A percentile compares a stretch with the other conserved stretches of the same genome.
Evolutionary conservation across 1,140 invertebrate species (phyloP).

Genomic region (Megalopta genalis): DNA sequence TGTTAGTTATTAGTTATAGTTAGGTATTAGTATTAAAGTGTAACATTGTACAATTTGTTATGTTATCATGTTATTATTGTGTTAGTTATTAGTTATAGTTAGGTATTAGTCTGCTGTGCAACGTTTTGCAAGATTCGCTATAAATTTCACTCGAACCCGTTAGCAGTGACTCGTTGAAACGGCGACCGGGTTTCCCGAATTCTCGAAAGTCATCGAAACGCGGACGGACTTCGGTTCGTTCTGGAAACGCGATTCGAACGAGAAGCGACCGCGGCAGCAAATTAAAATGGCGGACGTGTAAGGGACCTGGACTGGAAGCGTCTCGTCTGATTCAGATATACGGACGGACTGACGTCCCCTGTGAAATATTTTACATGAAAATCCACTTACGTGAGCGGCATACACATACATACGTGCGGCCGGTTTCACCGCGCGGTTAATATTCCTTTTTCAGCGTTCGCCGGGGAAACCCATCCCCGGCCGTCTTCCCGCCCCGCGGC

Average conservation of each 20-base stretch:
- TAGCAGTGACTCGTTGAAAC: no score
- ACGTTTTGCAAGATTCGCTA: no score
- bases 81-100: no score
- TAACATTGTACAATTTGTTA: no score
- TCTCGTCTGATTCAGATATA: slow-evolving; percentile 41
- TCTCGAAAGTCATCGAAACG: no score
- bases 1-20: no score
- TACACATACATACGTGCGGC: slow-evolving; percentile 35
- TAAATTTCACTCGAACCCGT: no score
- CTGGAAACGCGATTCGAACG: not conserved
- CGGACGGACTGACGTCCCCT: slow-evolving; percentile 31
- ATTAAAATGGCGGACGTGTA: slow-evolving; percentile 20
- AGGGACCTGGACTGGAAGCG: slow-evolving; percentile 22
- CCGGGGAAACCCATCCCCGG: slow-evolving; percentile 26
- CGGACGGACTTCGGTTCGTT: not conserved
- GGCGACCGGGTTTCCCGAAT: no score
- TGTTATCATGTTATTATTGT: no score
- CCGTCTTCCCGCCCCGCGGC: slow-evolving; percentile 30
- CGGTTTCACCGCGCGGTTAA: slow-evolving; percentile 40
- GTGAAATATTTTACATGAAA: slow-evolving; percentile 51
- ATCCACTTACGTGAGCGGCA: slow-evolving; percentile 47
- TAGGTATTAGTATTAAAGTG: no score
- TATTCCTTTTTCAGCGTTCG: slow-evolving; percentile 46
- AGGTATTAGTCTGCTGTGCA: no score
- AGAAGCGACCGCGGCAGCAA: not conserved